Evolutionary conservation across 1,140 invertebrate species (phyloP), one percentile per base, ranked within the genome.

Genomic region (Subanguina moxae): DNA sequence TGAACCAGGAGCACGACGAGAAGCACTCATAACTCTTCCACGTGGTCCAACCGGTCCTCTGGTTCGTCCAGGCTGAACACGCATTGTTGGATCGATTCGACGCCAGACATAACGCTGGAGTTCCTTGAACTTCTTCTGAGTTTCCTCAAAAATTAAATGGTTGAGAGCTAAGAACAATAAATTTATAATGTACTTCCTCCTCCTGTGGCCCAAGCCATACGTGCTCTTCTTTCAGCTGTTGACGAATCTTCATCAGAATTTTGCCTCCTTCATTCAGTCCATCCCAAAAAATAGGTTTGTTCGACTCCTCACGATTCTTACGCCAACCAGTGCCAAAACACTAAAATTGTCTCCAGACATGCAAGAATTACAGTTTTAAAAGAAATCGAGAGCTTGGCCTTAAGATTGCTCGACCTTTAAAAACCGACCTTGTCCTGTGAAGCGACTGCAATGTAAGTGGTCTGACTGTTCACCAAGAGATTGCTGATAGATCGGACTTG

Each of bases 291-390:
- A 78, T 58, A 13, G 77, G 73, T 45, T 78, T 78, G 70, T 73
- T 78, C 0, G 76, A n/a, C 62, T 78, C 77, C 21, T 80, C 76
- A 23, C 77, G 76, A 25, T 80, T 80, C 52, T 78, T 78, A 21
- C 77, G 73, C 77, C 77, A 78, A 21, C 77, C 77, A 27, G 78
- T 78, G 15, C 77, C 77, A 21, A 78, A 77, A 28, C 43, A 68
- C 76, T 78, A 66, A 61, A 63, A 30, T 61, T 25, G 21, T 56
- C 3, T 3, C 9, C 13, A 5, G 52, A 23, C 21, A 23, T 3
- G 52, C 72, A 0, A 19, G 17, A 43, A 42, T 70, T 8, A 74
- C 30, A 59, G 23, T n/a, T 59, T 52, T 52, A 59, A 21, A 59
- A 15, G 57, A 52, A 59, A 19, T 52, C 57, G 21, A 46, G 21